Percentiles rank a stretch among this genome's conserved stretches.
Evolutionary conservation across 2,888 invertebrate species (phyloP).

Genomic region (Agonopterix heracliana): DNA sequence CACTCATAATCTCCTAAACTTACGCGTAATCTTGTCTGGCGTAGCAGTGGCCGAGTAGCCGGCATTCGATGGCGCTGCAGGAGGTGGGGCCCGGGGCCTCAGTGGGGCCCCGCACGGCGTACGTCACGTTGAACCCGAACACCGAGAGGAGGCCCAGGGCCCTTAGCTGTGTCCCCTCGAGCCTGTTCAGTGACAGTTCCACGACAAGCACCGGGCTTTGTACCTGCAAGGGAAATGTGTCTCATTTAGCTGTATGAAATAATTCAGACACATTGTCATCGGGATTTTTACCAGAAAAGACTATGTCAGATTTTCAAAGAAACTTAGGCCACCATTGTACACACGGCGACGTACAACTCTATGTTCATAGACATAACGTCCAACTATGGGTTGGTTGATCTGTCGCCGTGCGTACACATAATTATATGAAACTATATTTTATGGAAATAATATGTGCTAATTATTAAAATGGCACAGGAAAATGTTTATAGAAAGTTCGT

Average conservation of each 20-base stretch:
- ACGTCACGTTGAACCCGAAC: constrained; percentile 95
- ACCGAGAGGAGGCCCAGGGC: constrained; percentile 89
- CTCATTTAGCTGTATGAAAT: not conserved
- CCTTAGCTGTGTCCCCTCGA: constrained; percentile 89
- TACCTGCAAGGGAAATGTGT: constrained; percentile 45
- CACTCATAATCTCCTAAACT: constrained; percentile 53
- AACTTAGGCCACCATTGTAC: too few relatives aligned
- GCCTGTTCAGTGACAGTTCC: constrained; percentile 81
- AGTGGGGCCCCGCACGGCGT: constrained; percentile 79
- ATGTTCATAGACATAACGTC: too few relatives aligned
- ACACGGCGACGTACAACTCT: too few relatives aligned
- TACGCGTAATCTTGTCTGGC: constrained; percentile 83
- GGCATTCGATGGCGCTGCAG: constrained; percentile 88
- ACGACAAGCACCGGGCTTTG: constrained; percentile 86
- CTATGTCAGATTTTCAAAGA: too few relatives aligned
- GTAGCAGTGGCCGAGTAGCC: constrained; percentile 90
- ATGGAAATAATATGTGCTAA: too few relatives aligned
- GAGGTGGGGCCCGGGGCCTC: constrained; percentile 70
- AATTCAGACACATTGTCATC: too few relatives aligned
- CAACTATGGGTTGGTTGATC: too few relatives aligned
- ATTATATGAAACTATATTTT: too few relatives aligned
- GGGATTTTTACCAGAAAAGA: too few relatives aligned
- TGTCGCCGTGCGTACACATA: too few relatives aligned
- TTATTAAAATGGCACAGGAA: too few relatives aligned
- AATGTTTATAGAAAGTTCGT: too few relatives aligned